These are phyloP conservation scores for Epizoanthus rinbou DNA, from an alignment of 92 coral and sea anemone genomes.

Conservation along the genomic window DNA sequence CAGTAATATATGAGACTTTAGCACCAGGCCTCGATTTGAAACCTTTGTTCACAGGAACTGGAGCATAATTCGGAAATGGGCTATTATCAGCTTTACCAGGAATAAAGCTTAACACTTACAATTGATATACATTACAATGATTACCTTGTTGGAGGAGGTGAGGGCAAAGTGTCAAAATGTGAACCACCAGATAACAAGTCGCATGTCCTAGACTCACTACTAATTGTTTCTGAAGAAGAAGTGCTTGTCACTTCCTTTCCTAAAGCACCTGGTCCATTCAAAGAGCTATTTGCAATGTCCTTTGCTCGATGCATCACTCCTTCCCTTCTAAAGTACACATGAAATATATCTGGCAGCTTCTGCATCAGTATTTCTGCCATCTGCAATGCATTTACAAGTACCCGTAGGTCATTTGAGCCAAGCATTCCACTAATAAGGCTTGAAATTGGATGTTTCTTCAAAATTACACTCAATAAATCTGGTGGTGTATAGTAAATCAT, in stretches of 20 bases:
- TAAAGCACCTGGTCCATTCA: slow-evolving; percentile 49
- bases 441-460: slow-evolving; percentile 90
- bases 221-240: slow-evolving; percentile 48
- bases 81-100: too few relatives aligned
- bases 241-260: slow-evolving; percentile 44
- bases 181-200: slow-evolving; percentile 32
- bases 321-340: slow-evolving; percentile 95
- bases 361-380: slow-evolving; percentile 98
- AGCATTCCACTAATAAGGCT: slow-evolving; percentile 98
- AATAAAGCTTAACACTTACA: too few relatives aligned
- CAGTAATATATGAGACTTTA: too few relatives aligned
- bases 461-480: slow-evolving; percentile 78
- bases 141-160: slow-evolving; percentile 45
- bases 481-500: slow-evolving; percentile 95
- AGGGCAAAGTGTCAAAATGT: slow-evolving; percentile 30
- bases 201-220: slow-evolving; percentile 26
- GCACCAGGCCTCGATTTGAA: too few relatives aligned
- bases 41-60: too few relatives aligned
- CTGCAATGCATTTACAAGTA: slow-evolving; percentile 94
- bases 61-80: too few relatives aligned
- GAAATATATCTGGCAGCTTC: slow-evolving; percentile 92
- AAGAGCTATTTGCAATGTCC: slow-evolving; percentile 79
- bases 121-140: not conserved
- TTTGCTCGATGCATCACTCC: slow-evolving; percentile 98
- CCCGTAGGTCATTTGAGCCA: slow-evolving; percentile 87